Evolutionary conservation across 2,797 vertebrate species (phyloP).

Genomic region (Aselliscus stoliczkanus): DNA sequence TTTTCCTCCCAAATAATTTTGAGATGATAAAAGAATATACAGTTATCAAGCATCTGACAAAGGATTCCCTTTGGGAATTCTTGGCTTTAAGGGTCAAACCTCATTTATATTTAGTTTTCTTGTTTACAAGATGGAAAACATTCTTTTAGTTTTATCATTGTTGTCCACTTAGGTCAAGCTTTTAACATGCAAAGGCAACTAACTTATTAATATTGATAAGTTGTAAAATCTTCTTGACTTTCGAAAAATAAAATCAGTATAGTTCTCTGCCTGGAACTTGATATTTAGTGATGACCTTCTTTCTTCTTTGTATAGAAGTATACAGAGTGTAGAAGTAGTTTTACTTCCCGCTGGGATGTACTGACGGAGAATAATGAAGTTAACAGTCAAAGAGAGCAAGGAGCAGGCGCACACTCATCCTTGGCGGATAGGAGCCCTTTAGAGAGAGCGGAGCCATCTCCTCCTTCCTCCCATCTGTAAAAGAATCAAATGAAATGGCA

Average conservation of each 20-base stretch:
- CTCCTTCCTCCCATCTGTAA: not conserved
- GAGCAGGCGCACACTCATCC: constrained; percentile 71
- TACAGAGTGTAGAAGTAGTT: constrained; percentile 81
- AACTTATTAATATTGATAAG: constrained; percentile 73
- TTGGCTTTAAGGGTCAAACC: constrained; percentile 62
- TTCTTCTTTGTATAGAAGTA: constrained; percentile 79
- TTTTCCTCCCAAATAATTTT: constrained; percentile 63
- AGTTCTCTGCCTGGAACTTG: constrained; percentile 66
- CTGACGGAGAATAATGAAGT: constrained; percentile 86
- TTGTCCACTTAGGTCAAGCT: constrained; percentile 48
- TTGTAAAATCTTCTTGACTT: constrained; percentile 71
- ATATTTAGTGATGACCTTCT: constrained; percentile 80
- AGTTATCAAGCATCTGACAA: constrained; percentile 35
- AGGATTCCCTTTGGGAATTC: not conserved
- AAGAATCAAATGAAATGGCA: not conserved
- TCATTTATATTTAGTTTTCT: not conserved
- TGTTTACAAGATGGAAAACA: constrained; percentile 39
- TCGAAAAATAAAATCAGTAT: constrained; percentile 63
- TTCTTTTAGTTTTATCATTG: constrained; percentile 13
- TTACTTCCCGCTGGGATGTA: constrained; percentile 86
- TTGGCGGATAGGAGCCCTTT: constrained; percentile 77
- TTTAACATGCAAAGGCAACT: constrained; percentile 40
- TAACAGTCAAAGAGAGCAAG: constrained; percentile 76
- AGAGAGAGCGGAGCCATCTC: constrained; percentile 77
- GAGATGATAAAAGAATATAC: constrained; percentile 50